These are phyloP conservation scores for Cyclura pinguis DNA, from an alignment of 2,797 vertebrate species.

Conservation along the genomic window DNA sequence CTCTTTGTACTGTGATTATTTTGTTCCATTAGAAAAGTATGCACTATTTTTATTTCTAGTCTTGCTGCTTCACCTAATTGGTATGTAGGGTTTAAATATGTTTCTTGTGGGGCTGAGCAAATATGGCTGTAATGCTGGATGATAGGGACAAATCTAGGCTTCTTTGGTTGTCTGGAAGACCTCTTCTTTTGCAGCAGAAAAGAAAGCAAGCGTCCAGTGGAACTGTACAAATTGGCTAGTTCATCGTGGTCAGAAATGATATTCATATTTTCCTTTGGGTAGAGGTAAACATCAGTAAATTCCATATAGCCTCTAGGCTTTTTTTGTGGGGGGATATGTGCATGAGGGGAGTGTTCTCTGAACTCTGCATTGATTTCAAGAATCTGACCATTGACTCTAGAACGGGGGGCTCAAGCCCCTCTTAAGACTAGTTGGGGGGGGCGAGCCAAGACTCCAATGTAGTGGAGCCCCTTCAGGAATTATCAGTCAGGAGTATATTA, in stretches of 20 bases:
- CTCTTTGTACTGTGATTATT: background rate
- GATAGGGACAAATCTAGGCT: background rate
- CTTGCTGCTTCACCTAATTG: background rate
- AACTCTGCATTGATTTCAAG: background rate
- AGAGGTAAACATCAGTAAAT: background rate
- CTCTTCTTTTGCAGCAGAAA: background rate
- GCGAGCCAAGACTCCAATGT: too few relatives aligned
- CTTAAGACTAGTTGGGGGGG: too few relatives aligned
- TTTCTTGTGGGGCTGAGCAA: background rate
- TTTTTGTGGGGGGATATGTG: too few relatives aligned
- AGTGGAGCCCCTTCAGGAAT: too few relatives aligned
- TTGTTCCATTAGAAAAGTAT: background rate
- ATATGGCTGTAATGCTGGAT: background rate
- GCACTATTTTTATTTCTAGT: background rate
- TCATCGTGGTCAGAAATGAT: background rate
- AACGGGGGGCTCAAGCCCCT: too few relatives aligned
- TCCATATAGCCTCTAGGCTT: background rate
- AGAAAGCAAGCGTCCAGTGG: background rate
- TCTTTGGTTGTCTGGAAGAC: background rate
- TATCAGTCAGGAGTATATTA: too few relatives aligned
- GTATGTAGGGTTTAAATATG: background rate
- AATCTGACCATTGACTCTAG: background rate
- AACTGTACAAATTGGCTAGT: background rate
- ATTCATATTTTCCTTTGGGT: background rate
- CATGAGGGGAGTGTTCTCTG: background rate